These are phyloP conservation scores for Probosciger aterrimus DNA, from an alignment of 2,113 vertebrate genomes.

Conservation along the genomic window DNA sequence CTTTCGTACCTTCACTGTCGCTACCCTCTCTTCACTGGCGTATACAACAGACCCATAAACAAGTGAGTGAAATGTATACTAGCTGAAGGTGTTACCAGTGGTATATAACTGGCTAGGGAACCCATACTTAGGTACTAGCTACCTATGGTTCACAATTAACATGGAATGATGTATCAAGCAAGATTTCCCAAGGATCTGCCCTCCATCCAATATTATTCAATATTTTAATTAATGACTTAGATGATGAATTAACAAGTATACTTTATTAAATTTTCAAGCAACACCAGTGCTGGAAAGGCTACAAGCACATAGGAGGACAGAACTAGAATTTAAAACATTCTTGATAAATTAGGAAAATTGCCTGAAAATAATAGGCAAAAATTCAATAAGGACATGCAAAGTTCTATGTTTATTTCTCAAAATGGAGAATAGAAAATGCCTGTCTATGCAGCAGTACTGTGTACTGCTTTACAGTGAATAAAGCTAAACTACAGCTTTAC, in stretches of 20 bases:
- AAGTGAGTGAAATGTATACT: background rate
- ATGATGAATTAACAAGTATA: background rate
- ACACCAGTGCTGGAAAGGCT: background rate
- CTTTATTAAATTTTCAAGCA: constrained; percentile 29
- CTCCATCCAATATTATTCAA: background rate
- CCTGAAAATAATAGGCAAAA: constrained; percentile 14
- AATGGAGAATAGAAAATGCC: background rate
- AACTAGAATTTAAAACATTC: background rate
- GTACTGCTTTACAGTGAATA: background rate
- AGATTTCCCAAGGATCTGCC: background rate
- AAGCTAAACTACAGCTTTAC: background rate
- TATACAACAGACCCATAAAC: background rate
- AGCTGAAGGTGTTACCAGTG: background rate
- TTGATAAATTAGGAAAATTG: background rate
- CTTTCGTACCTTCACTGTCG: background rate
- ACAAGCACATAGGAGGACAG: background rate
- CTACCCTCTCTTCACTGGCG: background rate
- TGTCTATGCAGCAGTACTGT: background rate
- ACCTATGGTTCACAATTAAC: background rate
- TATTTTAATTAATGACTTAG: constrained; percentile 36
- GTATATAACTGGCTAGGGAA: background rate
- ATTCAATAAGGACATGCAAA: background rate
- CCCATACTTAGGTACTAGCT: background rate
- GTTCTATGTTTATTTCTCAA: background rate
- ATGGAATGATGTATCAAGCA: background rate